phyloP scores from a whole-genome alignment of 2,113 vertebrate species.

The Pithys albifrons region DNA sequence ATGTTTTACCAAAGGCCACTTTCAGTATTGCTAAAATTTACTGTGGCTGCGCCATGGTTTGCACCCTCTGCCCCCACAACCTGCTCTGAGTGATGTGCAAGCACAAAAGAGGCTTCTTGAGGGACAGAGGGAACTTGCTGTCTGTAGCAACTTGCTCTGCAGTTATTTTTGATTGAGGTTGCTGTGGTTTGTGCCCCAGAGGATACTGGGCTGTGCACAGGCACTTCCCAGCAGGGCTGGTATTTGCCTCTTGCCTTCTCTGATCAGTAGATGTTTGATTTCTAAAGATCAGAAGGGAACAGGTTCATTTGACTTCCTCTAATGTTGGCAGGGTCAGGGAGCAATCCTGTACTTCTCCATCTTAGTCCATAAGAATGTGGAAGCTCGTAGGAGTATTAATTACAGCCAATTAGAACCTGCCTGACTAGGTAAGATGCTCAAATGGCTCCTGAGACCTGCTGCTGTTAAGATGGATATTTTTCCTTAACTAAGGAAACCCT shows the following conservation, averaged over 20 bases:
- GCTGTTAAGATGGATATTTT: background rate
- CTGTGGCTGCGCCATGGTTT: background rate
- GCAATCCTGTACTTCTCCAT: background rate
- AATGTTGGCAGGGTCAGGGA: background rate
- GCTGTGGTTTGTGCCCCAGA: conserved; percentile 2
- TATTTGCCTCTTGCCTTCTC: background rate
- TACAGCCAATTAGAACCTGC: conserved; percentile 56
- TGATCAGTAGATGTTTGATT: background rate
- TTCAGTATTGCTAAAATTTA: background rate
- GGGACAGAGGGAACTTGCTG: background rate
- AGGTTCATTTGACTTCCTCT: background rate
- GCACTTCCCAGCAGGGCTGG: background rate
- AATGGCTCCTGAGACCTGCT: background rate
- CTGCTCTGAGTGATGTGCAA: background rate
- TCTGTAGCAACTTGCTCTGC: background rate
- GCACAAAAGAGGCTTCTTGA: background rate
- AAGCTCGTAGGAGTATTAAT: conserved; percentile 26
- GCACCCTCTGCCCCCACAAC: background rate
- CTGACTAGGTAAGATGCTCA: background rate
- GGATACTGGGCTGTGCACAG: background rate
- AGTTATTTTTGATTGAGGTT: conserved; percentile 12
- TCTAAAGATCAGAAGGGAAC: background rate
- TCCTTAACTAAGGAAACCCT: background rate
- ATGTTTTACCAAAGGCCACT: background rate
- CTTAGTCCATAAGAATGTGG: conserved; percentile 20